Percentiles rank a stretch among this genome's conserved stretches.
phyloP scores from a whole-genome alignment of 1,140 invertebrate genomes.

The Drosophila arawakana region DNA sequence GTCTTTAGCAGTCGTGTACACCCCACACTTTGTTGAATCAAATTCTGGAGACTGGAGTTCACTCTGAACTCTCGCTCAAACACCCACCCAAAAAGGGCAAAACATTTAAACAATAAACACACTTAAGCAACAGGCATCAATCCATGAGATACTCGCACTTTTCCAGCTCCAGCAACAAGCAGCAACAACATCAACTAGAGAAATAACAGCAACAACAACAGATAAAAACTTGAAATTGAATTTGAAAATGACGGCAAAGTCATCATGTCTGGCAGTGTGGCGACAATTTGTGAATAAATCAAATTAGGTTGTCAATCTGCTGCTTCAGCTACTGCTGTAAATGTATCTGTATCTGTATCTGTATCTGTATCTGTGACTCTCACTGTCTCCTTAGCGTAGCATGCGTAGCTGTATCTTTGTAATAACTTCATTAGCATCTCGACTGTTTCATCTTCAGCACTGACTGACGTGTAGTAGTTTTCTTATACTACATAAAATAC shows the following conservation, averaged over 20 bases:
- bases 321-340: slow-evolving; percentile 13
- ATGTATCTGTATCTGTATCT: slow-evolving; percentile 34
- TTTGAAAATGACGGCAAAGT: slow-evolving; percentile 26
- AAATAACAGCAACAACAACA: neutral
- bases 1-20: too few relatives aligned
- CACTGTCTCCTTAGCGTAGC: slow-evolving; percentile 5
- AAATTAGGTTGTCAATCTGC: slow-evolving; percentile 53
- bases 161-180: neutral
- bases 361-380: slow-evolving; percentile 21
- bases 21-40: too few relatives aligned
- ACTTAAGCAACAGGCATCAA: slow-evolving; percentile 28
- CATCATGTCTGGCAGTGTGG: slow-evolving; percentile 35
- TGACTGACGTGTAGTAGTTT: slow-evolving; percentile 9
- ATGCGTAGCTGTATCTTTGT: slow-evolving; percentile 9
- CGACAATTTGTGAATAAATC: slow-evolving; percentile 55
- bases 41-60: neutral
- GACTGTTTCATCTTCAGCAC: slow-evolving; percentile 9
- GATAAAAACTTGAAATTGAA: neutral
- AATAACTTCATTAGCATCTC: slow-evolving; percentile 43
- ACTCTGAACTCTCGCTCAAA: slow-evolving; percentile 5
- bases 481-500: slow-evolving; percentile 6
- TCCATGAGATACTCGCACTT: slow-evolving; percentile 18
- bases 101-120: slow-evolving; percentile 37
- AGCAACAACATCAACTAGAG: neutral
- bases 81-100: slow-evolving; percentile 10